Base-by-base conservation (phyloP, 2,113 vertebrate genomes). In the Accipiter cooperii region DNA sequence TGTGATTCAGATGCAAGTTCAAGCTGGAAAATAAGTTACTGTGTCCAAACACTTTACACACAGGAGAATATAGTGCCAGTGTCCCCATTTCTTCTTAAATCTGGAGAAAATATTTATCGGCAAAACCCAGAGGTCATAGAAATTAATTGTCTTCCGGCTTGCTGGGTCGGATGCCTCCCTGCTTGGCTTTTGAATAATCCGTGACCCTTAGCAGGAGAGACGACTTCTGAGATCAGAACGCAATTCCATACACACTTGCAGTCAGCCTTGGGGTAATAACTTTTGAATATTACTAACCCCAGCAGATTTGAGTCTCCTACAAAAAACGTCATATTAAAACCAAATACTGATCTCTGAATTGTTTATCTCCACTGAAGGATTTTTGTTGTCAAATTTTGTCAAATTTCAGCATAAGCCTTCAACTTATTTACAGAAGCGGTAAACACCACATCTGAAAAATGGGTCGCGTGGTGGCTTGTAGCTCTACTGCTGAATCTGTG, bases 401-500 rank as follows among this genome's bases (percentile, higher is more conserved):
- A 52, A 52, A 55, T 63, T 78, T 70, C 34, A 58, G 7, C 18
- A 15, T n/a, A 61, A 66, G 14, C 55, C 46, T 75, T 68, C 36
- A 40, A 0, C 8, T 40, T 71, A 18, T 9, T 78, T 60, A 15
- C 57, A n/a, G 47, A 64, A 64, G 11, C 5, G 3, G 11, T 64
- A 38, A 40, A 47, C 0, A 15, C 15, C 29, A 0, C 26, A 16
- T n/a, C 11, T 84, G 57, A 51, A 71, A 68, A 83, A 16, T 3
- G 5, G 8, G 5, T 63, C 1, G 0, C 24, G 36, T 47, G 47
- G 13, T 68, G 0, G 0, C 2, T 87, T 40, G 40, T 13, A 70
- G 38, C 17, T 63, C 44, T 81, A 1, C 34, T 49, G 36, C 57
- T 73, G 44, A 44, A 33, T 66, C 1, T 47, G 1, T 21, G 6